These are phyloP conservation scores for Pteropus alecto DNA, from an alignment of 2,113 vertebrate species.

Conservation along the genomic window DNA sequence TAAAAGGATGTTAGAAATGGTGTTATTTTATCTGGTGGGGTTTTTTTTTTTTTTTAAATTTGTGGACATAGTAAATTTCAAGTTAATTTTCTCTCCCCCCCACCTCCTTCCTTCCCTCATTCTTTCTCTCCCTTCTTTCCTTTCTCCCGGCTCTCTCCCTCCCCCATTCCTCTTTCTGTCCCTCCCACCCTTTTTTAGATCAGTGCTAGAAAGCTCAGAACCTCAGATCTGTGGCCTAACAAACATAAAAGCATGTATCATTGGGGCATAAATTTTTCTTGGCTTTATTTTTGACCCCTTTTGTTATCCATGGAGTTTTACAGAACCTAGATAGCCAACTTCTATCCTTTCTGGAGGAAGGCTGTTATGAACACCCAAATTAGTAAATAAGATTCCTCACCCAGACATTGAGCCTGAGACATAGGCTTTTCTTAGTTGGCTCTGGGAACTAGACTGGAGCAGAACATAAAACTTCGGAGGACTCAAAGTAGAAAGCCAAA, in stretches of 20 bases:
- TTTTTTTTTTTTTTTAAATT: background rate
- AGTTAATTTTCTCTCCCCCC: background rate
- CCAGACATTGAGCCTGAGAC: background rate
- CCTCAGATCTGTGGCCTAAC: background rate
- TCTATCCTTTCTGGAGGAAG: constrained; percentile 19
- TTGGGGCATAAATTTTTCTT: background rate
- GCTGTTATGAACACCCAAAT: background rate
- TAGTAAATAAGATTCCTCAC: background rate
- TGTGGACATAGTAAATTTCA: background rate
- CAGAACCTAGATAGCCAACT: constrained; percentile 4
- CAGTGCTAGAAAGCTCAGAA: background rate
- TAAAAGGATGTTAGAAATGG: background rate
- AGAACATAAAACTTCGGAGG: background rate
- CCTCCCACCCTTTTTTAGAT: background rate
- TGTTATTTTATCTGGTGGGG: background rate
- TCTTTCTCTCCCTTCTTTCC: fast-evolving
- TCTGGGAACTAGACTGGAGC: background rate
- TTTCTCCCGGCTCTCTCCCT: too few species aligned
- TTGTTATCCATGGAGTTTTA: background rate
- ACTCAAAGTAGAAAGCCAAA: background rate
- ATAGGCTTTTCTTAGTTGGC: background rate
- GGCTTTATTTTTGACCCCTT: background rate
- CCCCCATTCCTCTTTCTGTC: background rate
- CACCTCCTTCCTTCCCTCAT: fast-evolving
- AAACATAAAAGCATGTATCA: background rate